These are phyloP conservation scores for Ophthalmotilapia sp. DNA, from an alignment of 2,113 vertebrate genomes.

Conservation along the genomic window DNA sequence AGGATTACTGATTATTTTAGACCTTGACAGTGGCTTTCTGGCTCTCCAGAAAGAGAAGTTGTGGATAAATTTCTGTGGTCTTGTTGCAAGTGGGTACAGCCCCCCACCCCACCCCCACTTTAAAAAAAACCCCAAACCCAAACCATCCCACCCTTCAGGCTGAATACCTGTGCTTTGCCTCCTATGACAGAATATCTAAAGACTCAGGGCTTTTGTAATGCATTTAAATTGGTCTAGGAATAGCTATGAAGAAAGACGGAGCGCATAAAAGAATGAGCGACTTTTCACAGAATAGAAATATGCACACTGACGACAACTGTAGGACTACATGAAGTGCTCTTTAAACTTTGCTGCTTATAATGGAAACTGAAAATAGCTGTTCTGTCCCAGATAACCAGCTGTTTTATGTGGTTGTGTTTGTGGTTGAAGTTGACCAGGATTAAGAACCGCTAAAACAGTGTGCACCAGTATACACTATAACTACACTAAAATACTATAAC, in stretches of 20 bases:
- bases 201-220: not conserved
- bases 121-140: accelerated
- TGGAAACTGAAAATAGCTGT: not conserved
- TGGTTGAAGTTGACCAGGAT: not conserved
- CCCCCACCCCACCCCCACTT: not conserved
- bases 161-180: not conserved
- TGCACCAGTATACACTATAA: accelerated
- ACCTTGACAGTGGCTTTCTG: not conserved
- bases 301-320: not conserved
- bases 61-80: not conserved
- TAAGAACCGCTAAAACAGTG: not conserved
- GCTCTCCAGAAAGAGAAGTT: not conserved
- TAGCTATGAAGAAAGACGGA: not conserved
- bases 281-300: not conserved
- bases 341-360: not conserved
- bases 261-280: not conserved
- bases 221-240: not conserved
- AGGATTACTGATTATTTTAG: not conserved
- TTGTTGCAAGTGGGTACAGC: not conserved
- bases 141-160: not conserved
- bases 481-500: not conserved
- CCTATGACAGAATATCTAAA: not conserved
- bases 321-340: not conserved
- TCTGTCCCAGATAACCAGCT: not conserved
- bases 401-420: not conserved